Base-by-base conservation (phyloP, 2,888 invertebrate genomes). In the Timema podura region DNA sequence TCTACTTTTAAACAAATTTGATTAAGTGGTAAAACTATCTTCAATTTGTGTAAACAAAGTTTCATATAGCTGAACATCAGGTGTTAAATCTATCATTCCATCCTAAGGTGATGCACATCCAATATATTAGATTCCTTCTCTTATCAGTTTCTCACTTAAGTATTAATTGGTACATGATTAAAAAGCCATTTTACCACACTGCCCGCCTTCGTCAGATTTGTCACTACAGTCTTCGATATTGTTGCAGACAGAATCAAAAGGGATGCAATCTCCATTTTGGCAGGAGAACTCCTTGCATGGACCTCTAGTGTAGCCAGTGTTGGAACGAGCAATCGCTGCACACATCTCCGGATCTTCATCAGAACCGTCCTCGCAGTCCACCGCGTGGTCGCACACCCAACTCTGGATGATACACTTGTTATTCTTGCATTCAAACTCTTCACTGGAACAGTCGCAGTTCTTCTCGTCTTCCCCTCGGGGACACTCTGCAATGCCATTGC, bases 401-500 rank as follows among this genome's bases (percentile, higher is more conserved):
- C 80, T 76, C 2, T 76, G 76, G 0, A 85, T 82, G 49, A 93
- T 84, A 75, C 93, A 87, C 64, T 81, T 83, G 67, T 83, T 82
- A 81, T 89, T 84, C 44, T 79, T 76, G 79, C 90, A 88, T 73
- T 82, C 78, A 76, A 87, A 89, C 76, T 85, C 79, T 0, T 82
- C 82, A 5, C 76, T 70, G 46, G 68, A 70, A 75, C 89, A 89
- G 0, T 78, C 81, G 75, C 90, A 91, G 46, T 82, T 82, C 2
- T 80, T 78, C 77, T 93, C 93, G 75, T 93, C 93, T 71, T 91
- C 91, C 3, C 86, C 87, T 0, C 86, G 84, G 0, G 90, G 89
- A 76, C 93, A 93, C 71, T 93, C 91, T 0, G 84, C 77, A 6
- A 83, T 85, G 13, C 85, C 85, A 77, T 91, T 86, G 77, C 91